Evolutionary conservation across 2,888 invertebrate species (phyloP), one percentile per base, ranked within the genome.

Genomic region (Lymantria dispar): DNA sequence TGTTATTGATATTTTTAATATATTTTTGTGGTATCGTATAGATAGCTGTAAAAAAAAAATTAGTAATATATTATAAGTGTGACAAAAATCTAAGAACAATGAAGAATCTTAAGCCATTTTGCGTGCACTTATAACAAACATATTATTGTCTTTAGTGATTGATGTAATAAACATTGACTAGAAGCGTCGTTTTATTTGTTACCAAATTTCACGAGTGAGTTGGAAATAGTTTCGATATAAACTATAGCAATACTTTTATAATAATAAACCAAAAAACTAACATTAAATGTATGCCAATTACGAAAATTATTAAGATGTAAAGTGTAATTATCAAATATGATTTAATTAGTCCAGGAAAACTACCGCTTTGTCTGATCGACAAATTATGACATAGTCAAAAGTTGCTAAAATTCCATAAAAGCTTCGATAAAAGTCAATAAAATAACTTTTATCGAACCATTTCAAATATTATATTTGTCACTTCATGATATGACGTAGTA

Each of bases 161-260:
- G 8, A 46, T 38, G 39, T 43, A 44, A 30, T 45, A 40, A 48
- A 46, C 47, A 33, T n/a, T 50, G 13, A 52, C 42, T 58, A 52
- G 38, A 68, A 64, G 68, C 58, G 15, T 49, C 30, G 43, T 52
- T 46, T 31, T 14, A 48, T 54, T 48, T 43, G 43, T 49, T 43
- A 57, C 39, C 38, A 47, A 36, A 48, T 60, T 64, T 61, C 36
- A 64, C 64, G 64, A 64, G 64, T 61, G 68, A 60, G 63, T 48
- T 40, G 12, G 29, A 11, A 22, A 13, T 22, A 22, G 33, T 10
- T 10, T 7, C 33, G 22, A 22, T 7, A 33, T 33, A 10, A 8
- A 33, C 33, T 1, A 33, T 33, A 33, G 33, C 33, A 7, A 33
- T 33, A 33, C 33, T 33, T 22, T 22, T 22, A 2, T 22, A 22